phyloP scores from a whole-genome alignment of 1,140 invertebrate species.

The Drosophila trapezifrons region DNA sequence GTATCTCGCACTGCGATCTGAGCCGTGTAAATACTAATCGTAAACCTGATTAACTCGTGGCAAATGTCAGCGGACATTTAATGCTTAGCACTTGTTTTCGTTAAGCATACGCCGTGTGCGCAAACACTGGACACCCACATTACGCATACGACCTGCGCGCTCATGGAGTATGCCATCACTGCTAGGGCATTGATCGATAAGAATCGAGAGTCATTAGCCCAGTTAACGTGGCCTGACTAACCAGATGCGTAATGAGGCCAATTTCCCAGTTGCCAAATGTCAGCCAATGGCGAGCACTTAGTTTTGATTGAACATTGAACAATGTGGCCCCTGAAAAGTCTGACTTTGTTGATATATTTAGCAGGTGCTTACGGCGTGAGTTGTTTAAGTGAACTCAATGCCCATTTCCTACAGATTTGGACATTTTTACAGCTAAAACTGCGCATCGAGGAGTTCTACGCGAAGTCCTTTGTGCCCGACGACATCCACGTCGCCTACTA shows the following conservation, averaged over 20 bases:
- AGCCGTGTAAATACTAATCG: constrained; percentile 26
- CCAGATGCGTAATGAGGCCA: constrained; percentile 24
- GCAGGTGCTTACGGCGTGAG: constrained; percentile 38
- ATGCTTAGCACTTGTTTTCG: constrained; percentile 1
- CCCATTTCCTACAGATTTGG: no score
- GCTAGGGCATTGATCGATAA: constrained; percentile 31
- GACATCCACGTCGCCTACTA: constrained; percentile 40
- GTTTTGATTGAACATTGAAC: constrained; percentile 3
- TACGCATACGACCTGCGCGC: constrained; percentile 38
- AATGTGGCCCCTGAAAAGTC: constrained; percentile 16
- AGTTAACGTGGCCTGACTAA: constrained; percentile 64
- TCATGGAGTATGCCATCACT: constrained; percentile 4
- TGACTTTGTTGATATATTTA: constrained; percentile 11
- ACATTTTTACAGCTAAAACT: constrained; percentile 29
- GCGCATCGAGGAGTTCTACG: constrained; percentile 56
- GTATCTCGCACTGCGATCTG: constrained; percentile 4
- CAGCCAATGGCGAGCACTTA: constrained; percentile 9
- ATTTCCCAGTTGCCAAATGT: constrained; percentile 32
- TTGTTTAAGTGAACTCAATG: background rate
- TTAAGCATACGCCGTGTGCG: constrained; percentile 27
- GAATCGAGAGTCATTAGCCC: constrained; percentile 55
- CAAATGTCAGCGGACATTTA: constrained; percentile 12
- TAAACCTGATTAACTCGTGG: constrained; percentile 22
- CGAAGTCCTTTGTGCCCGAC: constrained; percentile 66
- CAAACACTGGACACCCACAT: constrained; percentile 22